These are phyloP conservation scores for Gonocerus acuteangulatus DNA, from an alignment of 2,888 invertebrate species.

Conservation along the genomic window DNA sequence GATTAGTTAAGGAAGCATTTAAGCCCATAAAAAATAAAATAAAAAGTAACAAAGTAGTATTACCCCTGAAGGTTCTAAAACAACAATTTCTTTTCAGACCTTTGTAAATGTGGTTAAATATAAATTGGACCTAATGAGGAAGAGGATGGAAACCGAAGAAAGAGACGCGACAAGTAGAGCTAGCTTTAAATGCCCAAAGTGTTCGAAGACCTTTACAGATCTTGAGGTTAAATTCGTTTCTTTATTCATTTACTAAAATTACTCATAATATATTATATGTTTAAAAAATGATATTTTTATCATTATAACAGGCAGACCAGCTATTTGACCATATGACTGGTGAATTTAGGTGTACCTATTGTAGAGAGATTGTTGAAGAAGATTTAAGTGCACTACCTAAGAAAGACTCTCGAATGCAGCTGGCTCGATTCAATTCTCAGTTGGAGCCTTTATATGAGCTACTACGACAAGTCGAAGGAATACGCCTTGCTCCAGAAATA, in stretches of 20 bases:
- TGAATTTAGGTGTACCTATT: conserved; percentile 85
- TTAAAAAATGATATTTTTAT: not conserved
- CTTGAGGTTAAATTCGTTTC: no score
- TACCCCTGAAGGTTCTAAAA: no score
- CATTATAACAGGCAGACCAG: conserved; percentile 63
- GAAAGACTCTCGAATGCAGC: conserved; percentile 79
- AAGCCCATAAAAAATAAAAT: no score
- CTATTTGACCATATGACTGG: conserved; percentile 74
- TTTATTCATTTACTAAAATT: not conserved
- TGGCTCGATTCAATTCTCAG: conserved; percentile 92
- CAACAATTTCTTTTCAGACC: no score
- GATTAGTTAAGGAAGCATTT: no score
- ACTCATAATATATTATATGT: not conserved
- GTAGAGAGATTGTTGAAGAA: conserved; percentile 83
- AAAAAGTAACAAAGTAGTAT: no score
- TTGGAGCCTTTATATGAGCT: conserved; percentile 85
- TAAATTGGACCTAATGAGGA: conserved; percentile 90
- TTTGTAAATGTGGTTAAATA: conserved; percentile 97
- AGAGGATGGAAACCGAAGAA: conserved; percentile 91
- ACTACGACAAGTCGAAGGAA: conserved; percentile 83
- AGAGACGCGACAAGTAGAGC: conserved; percentile 89
- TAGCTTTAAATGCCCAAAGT: conserved; percentile 87
- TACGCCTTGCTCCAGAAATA: conserved; percentile 85
- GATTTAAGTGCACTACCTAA: conserved; percentile 88
- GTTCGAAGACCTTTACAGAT: conserved; percentile 90